Base-by-base conservation (phyloP, 2,797 vertebrate genomes). In the Crocidura indochinensis region DNA sequence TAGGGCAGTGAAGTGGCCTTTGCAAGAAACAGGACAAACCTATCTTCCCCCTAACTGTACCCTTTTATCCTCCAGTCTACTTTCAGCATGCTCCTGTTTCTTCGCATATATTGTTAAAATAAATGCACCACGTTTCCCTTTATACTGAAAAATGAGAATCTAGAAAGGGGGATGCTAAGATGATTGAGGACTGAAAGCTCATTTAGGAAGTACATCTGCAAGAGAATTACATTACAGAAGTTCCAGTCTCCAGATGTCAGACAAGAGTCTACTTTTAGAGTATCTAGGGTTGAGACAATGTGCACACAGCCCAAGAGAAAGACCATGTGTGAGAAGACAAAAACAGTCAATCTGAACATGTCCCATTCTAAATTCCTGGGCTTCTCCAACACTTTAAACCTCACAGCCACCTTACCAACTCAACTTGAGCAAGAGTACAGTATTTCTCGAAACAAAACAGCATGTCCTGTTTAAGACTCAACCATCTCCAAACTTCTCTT, bases 281-380 rank as follows among this genome's bases (percentile, higher is more conserved):
- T 5, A 3, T 44, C 44, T 2, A 14, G 10, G 1, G 6, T n/a
- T 24, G 11, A 67, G 65, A 26, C 7, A 17, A 38, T 4, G 10
- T 2, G 64, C 6, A 27, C 0, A 0, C 20, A 0, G 60, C 8
- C 11, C 1, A 20, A 68, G 44, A 64, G 44, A n/a, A 0, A 1
- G 17, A 1, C 8, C 27, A 3, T 3, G 38, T n/a, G 64, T 1
- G 20, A 46, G 24, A 31, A 20, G 24, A 51, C 22, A 44, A 2
- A 1, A 11, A 20, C 6, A 51, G 44, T 11, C 49, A 12, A 60
- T 4, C 56, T 60, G 17, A 60, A 60, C 56, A 19, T 60, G 19
- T 60, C 56, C 56, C 56, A 17, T 20, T 8, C 56, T 4, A 60
- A 60, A 20, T 60, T 38, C 20, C 56, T 60, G 56, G 56, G 20